Percentiles rank a stretch among this genome's conserved stretches.
Evolutionary conservation across 2,113 vertebrate genomes (phyloP).

Genomic region (Egretta garzetta): DNA sequence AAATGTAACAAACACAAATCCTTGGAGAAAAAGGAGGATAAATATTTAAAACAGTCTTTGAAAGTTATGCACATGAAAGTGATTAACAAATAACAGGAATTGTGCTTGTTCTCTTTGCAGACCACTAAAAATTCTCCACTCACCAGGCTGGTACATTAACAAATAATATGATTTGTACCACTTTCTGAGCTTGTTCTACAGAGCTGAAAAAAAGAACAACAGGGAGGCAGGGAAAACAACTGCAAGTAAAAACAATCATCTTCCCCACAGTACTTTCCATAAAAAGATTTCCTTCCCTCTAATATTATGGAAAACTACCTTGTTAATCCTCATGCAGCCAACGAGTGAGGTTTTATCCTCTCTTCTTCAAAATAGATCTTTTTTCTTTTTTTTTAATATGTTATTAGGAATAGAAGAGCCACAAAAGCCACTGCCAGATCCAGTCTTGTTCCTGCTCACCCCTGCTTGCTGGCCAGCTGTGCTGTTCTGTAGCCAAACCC

Average conservation of each 20-base stretch:
- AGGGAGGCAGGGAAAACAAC: constrained; percentile 43
- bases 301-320: neutral
- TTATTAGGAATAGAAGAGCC: neutral
- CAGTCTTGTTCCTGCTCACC: neutral
- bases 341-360: neutral
- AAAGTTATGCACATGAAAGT: neutral
- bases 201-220: constrained; percentile 11
- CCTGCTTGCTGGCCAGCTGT: neutral
- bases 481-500: neutral
- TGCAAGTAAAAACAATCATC: constrained; percentile 14
- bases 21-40: neutral
- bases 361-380: neutral
- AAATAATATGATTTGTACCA: constrained; percentile 54
- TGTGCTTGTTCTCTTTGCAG: constrained; percentile 10
- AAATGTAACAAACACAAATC: neutral
- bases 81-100: constrained; percentile 41
- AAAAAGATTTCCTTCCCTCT: neutral
- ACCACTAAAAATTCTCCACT: neutral
- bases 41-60: constrained; percentile 25
- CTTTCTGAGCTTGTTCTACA: constrained; percentile 11
- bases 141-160: constrained; percentile 19
- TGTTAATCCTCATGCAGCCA: neutral
- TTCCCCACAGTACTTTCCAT: neutral
- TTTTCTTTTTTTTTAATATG: neutral
- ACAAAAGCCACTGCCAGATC: neutral